Evolutionary conservation across 2,888 invertebrate species (phyloP).

Genomic region (Druceiella hillmani): DNA sequence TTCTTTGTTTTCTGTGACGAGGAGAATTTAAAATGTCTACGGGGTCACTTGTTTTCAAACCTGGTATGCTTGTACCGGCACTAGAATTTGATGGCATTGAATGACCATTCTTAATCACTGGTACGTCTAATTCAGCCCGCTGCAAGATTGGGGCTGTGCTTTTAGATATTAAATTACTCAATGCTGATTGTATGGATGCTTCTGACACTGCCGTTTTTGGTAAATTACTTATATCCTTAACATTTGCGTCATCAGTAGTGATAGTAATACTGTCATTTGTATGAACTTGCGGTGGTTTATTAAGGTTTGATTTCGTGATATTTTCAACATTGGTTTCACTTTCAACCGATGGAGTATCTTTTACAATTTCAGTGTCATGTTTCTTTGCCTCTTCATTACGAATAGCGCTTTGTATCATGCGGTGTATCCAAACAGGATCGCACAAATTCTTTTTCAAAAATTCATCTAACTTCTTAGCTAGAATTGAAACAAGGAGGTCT

Average conservation of each 20-base stretch:
- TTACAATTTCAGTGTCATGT: too few relatives aligned
- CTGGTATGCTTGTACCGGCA: constrained; percentile 27
- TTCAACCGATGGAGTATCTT: too few relatives aligned
- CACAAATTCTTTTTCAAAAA: constrained; percentile 45
- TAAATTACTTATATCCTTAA: too few relatives aligned
- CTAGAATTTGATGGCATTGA: constrained; percentile 25
- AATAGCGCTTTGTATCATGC: too few relatives aligned
- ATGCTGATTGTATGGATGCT: constrained; percentile 28
- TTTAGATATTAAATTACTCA: constrained; percentile 27
- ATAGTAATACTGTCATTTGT: too few relatives aligned
- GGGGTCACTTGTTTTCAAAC: constrained; percentile 29
- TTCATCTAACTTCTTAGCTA: constrained; percentile 53
- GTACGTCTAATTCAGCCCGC: constrained; percentile 23
- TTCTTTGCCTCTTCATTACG: too few relatives aligned
- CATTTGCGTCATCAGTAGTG: too few relatives aligned
- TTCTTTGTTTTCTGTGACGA: constrained; percentile 38
- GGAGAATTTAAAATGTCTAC: constrained; percentile 45
- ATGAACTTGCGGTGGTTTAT: too few relatives aligned
- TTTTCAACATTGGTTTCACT: too few relatives aligned
- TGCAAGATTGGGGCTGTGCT: constrained; percentile 29
- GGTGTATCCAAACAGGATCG: constrained; percentile 47
- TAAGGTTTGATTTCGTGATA: too few relatives aligned
- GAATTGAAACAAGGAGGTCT: constrained; percentile 54
- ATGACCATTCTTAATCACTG: constrained; percentile 11
- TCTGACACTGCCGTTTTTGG: too few relatives aligned